Conservation (phyloP, 2,113 vertebrate species). For the Butorides virescens region DNA sequence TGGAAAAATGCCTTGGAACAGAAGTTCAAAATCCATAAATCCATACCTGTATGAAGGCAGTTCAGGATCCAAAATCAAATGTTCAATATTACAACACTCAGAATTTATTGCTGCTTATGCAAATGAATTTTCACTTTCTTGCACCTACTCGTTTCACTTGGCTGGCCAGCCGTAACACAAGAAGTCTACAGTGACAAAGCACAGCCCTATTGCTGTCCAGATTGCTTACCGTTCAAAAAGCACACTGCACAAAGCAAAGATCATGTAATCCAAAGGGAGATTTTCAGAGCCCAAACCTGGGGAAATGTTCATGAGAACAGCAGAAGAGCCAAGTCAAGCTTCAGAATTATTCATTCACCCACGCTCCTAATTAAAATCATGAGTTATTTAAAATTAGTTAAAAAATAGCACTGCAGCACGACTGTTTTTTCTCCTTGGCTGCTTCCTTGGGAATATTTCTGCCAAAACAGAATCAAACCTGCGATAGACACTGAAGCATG, state of each 20-base stretch:
- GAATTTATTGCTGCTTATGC: neutral
- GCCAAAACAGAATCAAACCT: neutral
- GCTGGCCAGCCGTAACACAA: neutral
- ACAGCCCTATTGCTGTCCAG: neutral
- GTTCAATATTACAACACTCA: neutral
- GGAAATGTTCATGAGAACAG: neutral
- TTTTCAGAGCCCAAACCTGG: neutral
- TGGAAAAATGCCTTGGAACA: neutral
- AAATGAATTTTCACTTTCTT: neutral
- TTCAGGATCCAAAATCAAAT: neutral
- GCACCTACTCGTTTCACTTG: neutral
- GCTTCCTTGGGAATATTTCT: neutral
- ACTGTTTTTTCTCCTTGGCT: neutral
- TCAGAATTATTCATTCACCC: neutral
- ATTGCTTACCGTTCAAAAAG: neutral
- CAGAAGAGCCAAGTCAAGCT: neutral
- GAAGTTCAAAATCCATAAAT: neutral
- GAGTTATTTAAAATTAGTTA: neutral
- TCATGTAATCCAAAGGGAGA: neutral
- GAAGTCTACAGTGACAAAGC: neutral
- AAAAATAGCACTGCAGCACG: neutral
- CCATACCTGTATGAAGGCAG: neutral
- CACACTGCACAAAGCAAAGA: neutral
- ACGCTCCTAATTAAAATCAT: neutral
- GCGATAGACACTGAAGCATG: neutral